A percentile compares a stretch with the other conserved stretches of the same genome.
Conservation (phyloP, 2,113 vertebrate genomes). For the Calidris pugnax region DNA sequence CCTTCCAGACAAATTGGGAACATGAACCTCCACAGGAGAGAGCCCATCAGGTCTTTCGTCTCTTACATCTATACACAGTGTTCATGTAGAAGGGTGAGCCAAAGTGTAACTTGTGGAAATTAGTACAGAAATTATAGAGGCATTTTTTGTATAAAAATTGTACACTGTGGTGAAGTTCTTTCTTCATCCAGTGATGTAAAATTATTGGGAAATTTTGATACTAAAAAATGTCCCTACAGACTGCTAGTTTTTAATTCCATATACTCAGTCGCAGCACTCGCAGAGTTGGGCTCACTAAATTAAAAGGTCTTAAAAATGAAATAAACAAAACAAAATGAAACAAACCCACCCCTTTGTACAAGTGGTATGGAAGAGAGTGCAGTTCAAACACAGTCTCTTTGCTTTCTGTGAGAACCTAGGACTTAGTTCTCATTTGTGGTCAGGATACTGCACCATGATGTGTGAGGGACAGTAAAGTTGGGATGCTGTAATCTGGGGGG, state of each 20-base stretch:
- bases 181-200: background rate
- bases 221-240: background rate
- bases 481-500: background rate
- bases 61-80: background rate
- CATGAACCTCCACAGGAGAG: background rate
- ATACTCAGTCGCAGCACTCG: background rate
- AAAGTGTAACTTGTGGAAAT: background rate
- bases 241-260: background rate
- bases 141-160: background rate
- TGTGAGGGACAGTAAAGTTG: background rate
- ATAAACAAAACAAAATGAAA: background rate
- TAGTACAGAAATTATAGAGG: background rate
- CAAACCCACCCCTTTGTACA: background rate
- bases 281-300: background rate
- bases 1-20: background rate
- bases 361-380: accelerated
- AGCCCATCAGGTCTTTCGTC: background rate
- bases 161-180: background rate
- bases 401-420: background rate
- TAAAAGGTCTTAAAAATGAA: background rate
- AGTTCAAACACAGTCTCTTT: background rate
- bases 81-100: background rate
- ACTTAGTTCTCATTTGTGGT: background rate
- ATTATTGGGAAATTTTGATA: background rate
- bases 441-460: background rate